These are phyloP conservation scores for Todus mexicanus DNA, from an alignment of 2,797 vertebrate genomes.

Conservation along the genomic window DNA sequence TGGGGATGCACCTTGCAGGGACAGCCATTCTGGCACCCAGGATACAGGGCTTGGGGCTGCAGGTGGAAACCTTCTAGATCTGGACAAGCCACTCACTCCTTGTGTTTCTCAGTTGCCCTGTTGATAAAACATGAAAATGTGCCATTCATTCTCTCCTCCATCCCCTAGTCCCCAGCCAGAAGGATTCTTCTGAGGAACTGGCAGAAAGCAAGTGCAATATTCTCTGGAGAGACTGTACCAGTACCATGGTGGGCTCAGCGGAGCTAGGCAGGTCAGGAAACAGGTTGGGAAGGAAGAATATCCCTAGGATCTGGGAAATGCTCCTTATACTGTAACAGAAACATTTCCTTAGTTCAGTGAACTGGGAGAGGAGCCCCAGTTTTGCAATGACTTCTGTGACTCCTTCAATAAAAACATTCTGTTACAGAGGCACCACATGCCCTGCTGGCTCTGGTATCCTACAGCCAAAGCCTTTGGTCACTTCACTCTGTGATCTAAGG, in stretches of 20 bases:
- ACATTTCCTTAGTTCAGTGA: neutral
- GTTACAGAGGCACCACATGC: neutral
- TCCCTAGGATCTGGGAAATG: neutral
- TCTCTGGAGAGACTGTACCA: neutral
- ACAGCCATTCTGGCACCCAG: neutral
- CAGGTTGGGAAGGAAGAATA: neutral
- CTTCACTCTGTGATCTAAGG: neutral
- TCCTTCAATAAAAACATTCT: neutral
- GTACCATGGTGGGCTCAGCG: rapidly evolving
- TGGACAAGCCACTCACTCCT: neutral
- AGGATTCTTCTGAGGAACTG: neutral
- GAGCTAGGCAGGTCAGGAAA: neutral
- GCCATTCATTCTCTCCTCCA: neutral
- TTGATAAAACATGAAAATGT: neutral
- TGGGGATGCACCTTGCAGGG: neutral
- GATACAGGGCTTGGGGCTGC: neutral
- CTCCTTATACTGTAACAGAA: neutral
- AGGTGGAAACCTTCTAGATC: neutral
- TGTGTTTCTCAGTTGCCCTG: neutral
- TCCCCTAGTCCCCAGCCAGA: neutral
- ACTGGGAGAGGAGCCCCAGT: neutral
- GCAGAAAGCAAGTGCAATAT: neutral
- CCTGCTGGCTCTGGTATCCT: neutral
- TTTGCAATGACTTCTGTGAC: neutral
- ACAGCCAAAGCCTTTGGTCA: neutral